These are phyloP conservation scores for Otus scops DNA, from an alignment of 2,797 vertebrate genomes.

Conservation along the genomic window DNA sequence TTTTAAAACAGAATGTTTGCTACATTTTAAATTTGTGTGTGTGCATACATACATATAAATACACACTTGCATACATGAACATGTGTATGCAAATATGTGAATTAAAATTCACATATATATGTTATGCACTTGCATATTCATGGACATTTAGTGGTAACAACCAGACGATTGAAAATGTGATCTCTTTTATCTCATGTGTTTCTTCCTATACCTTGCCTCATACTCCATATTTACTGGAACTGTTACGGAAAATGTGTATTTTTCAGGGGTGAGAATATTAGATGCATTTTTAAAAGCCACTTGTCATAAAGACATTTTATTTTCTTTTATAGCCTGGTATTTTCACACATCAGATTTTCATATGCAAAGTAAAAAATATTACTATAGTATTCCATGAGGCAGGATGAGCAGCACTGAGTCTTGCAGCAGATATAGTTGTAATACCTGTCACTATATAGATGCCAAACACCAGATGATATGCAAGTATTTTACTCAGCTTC, in stretches of 20 bases:
- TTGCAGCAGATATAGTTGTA: neutral
- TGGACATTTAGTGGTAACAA: neutral
- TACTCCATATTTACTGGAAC: neutral
- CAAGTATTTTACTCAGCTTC: neutral
- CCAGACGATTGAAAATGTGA: neutral
- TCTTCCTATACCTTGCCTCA: neutral
- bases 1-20: neutral
- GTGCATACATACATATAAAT: neutral
- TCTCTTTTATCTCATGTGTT: neutral
- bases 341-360: neutral
- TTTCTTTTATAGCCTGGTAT: neutral
- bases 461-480: neutral
- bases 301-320: neutral
- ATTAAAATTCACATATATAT: neutral
- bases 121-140: neutral
- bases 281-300: neutral
- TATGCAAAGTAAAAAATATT: neutral
- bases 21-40: neutral
- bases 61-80: neutral
- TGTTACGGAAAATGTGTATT: neutral
- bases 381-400: neutral
- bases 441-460: neutral
- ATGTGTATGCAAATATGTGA: neutral
- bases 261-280: neutral
- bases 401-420: neutral